These are phyloP conservation scores for Brachionus sp. DNA, from an alignment of 1,140 invertebrate genomes.

Conservation along the genomic window DNA sequence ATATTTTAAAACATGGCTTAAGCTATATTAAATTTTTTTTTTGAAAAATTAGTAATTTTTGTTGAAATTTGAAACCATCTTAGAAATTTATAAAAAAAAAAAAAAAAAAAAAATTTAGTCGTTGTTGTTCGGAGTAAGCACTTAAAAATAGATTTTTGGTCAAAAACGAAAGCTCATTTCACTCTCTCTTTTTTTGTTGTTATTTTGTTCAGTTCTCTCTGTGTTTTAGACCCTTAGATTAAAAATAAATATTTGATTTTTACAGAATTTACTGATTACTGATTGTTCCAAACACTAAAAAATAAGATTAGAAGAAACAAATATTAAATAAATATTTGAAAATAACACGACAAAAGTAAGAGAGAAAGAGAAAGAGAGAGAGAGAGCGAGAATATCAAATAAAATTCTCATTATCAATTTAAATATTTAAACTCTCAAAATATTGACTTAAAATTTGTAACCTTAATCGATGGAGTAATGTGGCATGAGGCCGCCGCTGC, in stretches of 20 bases:
- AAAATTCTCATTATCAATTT: constrained; percentile 44
- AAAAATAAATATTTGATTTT: constrained; percentile 43
- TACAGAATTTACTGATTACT: constrained; percentile 44
- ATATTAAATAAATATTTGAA: constrained; percentile 27
- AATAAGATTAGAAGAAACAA: background rate
- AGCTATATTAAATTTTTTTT: constrained; percentile 25
- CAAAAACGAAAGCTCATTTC: background rate
- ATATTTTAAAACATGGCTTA: constrained; percentile 7
- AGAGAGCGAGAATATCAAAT: constrained; percentile 24
- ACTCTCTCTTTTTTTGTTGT: background rate
- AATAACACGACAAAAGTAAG: constrained; percentile 9
- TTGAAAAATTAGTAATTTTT: constrained; percentile 38
- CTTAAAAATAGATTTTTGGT: constrained; percentile 36
- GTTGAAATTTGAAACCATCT: constrained; percentile 36
- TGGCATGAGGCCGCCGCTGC: background rate
- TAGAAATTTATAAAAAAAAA: background rate
- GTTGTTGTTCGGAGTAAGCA: constrained; percentile 21
- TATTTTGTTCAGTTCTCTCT: background rate
- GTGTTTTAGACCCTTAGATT: constrained; percentile 37
- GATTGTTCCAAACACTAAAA: constrained; percentile 19
- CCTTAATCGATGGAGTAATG: constrained; percentile 4
- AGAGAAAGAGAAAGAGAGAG: background rate
- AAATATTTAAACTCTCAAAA: constrained; percentile 32
- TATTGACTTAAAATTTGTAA: constrained; percentile 24
- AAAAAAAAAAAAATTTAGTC: background rate